phyloP scores from a whole-genome alignment of 2,797 vertebrate genomes.

The Rousettus madagascariensis region DNA sequence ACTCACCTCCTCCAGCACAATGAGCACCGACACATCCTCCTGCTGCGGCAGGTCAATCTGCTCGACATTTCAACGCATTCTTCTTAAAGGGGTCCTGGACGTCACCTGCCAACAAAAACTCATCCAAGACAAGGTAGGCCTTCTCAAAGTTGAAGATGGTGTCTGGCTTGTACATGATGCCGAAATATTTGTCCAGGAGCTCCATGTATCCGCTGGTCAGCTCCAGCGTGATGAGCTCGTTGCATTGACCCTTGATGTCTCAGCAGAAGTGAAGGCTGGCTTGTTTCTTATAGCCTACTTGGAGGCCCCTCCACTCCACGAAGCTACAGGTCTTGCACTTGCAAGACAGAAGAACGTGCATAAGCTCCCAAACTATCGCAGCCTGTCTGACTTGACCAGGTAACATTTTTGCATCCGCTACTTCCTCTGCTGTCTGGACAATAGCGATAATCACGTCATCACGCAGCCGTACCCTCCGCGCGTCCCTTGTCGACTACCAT shows the following conservation, averaged over 20 bases:
- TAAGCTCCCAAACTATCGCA: slow-evolving; percentile 91
- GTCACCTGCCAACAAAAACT: slow-evolving; percentile 92
- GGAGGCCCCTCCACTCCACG: slow-evolving; percentile 91
- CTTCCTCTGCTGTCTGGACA: slow-evolving; percentile 92
- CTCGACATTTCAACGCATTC: slow-evolving; percentile 90
- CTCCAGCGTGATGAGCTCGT: slow-evolving; percentile 92
- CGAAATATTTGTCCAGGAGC: slow-evolving; percentile 92
- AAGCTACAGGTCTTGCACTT: slow-evolving; percentile 95
- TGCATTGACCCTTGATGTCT: slow-evolving; percentile 91
- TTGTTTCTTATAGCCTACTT: slow-evolving; percentile 92
- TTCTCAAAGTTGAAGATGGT: slow-evolving; percentile 94
- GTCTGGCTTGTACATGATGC: slow-evolving; percentile 91
- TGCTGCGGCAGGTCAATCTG: slow-evolving; percentile 87
- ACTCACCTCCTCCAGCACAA: slow-evolving; percentile 93
- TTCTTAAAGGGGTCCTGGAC: slow-evolving; percentile 93
- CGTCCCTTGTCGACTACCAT: slow-evolving; percentile 52
- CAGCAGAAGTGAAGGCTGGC: slow-evolving; percentile 93
- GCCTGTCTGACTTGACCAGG: slow-evolving; percentile 89
- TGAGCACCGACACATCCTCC: slow-evolving; percentile 91
- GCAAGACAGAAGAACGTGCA: slow-evolving; percentile 90
- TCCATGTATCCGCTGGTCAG: slow-evolving; percentile 92
- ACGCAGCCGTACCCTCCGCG: slow-evolving; percentile 19
- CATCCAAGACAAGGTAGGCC: slow-evolving; percentile 91
- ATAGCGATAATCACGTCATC: slow-evolving; percentile 86
- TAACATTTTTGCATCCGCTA: slow-evolving; percentile 93